Conservation (phyloP, 2,888 invertebrate genomes). For the Pachydiplax longipennis region DNA sequence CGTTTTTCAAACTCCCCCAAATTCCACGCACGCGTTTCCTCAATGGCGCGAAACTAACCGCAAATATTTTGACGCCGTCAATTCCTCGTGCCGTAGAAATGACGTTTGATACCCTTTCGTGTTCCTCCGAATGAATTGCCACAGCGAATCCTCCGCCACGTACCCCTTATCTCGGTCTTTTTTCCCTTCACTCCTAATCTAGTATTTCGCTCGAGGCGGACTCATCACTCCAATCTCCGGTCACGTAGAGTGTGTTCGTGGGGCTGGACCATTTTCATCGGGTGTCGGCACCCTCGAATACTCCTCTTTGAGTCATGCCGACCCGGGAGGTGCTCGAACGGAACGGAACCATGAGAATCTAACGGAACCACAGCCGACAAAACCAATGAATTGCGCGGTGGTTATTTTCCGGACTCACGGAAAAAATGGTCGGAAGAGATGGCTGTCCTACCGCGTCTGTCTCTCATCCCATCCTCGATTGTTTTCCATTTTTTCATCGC, state of each 20-base stretch:
- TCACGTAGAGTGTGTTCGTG: background rate
- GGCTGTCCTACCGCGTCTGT: background rate
- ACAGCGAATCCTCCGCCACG: background rate
- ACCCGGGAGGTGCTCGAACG: background rate
- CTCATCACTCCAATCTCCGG: slow-evolving; percentile 29
- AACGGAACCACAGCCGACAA: slow-evolving; percentile 37
- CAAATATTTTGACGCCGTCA: background rate
- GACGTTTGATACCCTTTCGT: background rate
- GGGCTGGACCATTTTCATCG: slow-evolving; percentile 6
- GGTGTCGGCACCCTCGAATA: background rate
- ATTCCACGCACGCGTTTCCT: background rate
- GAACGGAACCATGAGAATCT: background rate
- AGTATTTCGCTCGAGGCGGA: background rate
- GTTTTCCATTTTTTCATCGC: background rate
- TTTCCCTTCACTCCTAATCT: background rate
- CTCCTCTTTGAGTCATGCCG: background rate
- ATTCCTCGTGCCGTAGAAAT: background rate
- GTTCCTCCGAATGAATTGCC: background rate
- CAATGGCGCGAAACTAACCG: background rate
- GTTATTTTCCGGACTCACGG: slow-evolving; percentile 11
- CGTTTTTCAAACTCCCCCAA: background rate
- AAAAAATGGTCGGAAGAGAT: background rate
- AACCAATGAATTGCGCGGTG: slow-evolving; percentile 42
- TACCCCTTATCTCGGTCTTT: background rate
- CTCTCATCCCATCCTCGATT: background rate